These are phyloP conservation scores for Bombus balteatus DNA, from an alignment of 1,140 invertebrate species.

Conservation along the genomic window DNA sequence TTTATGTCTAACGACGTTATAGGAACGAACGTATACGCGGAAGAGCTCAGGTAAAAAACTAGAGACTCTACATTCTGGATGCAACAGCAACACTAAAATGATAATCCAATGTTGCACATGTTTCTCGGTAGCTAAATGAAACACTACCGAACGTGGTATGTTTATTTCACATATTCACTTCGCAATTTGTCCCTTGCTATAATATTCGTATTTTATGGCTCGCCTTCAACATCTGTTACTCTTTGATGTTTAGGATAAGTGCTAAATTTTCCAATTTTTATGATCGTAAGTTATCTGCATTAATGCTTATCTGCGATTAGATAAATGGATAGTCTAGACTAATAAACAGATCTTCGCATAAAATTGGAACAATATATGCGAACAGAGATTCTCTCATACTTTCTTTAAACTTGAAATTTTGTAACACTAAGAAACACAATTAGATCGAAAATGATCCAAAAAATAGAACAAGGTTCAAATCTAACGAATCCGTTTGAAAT, in stretches of 20 bases:
- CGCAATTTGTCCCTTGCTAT: not conserved
- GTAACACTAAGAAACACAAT: too few relatives aligned
- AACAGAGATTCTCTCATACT: too few relatives aligned
- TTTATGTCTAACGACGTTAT: not conserved
- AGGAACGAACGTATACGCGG: not conserved
- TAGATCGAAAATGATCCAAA: too few relatives aligned
- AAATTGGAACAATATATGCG: too few relatives aligned
- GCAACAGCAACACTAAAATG: not conserved
- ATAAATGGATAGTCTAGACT: not conserved
- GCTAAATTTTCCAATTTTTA: not conserved
- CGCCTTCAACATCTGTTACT: not conserved
- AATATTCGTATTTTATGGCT: not conserved
- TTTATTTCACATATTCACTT: not conserved
- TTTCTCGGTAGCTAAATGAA: slow-evolving; percentile 3
- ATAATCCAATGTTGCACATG: not conserved
- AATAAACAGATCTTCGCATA: not conserved
- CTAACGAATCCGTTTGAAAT: not conserved
- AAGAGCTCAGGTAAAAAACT: not conserved
- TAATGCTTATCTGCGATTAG: not conserved
- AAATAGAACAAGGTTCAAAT: too few relatives aligned
- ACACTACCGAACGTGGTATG: not conserved
- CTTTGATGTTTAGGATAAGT: not conserved
- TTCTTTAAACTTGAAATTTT: too few relatives aligned
- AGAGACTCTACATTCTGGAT: not conserved
- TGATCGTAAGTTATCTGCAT: not conserved